Evolutionary conservation across 2,113 vertebrate species (phyloP).

Genomic region (Leucoraja erinaceus): DNA sequence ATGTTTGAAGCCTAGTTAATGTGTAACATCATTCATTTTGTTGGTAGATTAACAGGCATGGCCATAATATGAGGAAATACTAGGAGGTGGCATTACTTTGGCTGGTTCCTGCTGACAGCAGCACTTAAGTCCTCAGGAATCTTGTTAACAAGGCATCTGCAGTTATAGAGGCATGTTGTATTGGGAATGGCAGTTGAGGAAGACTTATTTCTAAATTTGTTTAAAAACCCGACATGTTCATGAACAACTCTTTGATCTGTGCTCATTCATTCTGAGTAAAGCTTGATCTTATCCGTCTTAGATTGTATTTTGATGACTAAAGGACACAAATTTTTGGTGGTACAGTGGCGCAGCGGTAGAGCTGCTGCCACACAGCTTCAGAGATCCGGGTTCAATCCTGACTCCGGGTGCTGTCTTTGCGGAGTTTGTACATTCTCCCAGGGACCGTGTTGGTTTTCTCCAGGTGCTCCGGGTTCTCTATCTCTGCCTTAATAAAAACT

Average conservation of each 20-base stretch:
- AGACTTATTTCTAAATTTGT: neutral
- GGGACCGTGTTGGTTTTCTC: too few relatives aligned
- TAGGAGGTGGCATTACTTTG: neutral
- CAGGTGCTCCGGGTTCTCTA: too few relatives aligned
- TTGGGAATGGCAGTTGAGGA: neutral
- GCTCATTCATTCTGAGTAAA: neutral
- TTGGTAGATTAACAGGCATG: neutral
- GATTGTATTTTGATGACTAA: neutral
- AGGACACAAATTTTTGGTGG: neutral
- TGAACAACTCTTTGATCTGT: neutral
- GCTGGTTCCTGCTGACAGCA: neutral
- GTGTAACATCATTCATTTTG: neutral
- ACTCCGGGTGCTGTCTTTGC: too few relatives aligned
- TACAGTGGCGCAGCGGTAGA: neutral
- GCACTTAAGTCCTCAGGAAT: neutral
- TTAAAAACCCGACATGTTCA: too few relatives aligned
- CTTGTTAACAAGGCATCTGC: neutral
- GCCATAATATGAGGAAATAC: neutral
- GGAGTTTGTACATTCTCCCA: too few relatives aligned
- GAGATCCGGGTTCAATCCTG: too few relatives aligned
- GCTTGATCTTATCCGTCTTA: neutral
- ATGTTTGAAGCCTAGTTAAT: neutral
- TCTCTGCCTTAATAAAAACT: neutral
- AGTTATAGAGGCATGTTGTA: neutral
- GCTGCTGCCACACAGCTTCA: too few relatives aligned